A percentile compares a stretch with the other conserved stretches of the same genome.
phyloP scores from a whole-genome alignment of 2,797 vertebrate genomes.

The Gymnodraco acuticeps region DNA sequence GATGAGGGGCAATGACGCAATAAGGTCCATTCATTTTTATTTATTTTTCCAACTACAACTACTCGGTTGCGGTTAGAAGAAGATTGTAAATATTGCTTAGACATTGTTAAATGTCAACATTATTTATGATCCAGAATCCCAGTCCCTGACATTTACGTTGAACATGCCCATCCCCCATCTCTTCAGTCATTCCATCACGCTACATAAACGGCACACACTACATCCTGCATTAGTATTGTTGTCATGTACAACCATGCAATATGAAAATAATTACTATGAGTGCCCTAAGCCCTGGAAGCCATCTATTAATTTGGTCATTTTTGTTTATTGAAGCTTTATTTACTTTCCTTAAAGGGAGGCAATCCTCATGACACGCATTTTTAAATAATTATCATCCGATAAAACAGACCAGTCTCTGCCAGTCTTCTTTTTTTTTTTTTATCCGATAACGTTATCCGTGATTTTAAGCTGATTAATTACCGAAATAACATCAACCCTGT shows the following conservation, averaged over 20 bases:
- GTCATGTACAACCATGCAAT: conserved; percentile 1
- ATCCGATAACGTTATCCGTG: too few species aligned
- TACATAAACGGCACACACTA: conserved; percentile 5
- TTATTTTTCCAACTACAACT: neutral
- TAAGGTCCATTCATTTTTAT: neutral
- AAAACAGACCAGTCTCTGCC: too few species aligned
- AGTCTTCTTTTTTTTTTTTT: too few species aligned
- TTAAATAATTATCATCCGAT: too few species aligned
- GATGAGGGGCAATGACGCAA: neutral
- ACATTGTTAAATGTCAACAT: neutral
- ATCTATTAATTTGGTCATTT: neutral
- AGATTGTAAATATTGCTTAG: neutral
- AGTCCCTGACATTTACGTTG: conserved; percentile 2
- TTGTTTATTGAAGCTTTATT: conserved; percentile 2
- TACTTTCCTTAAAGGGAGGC: conserved; percentile 1
- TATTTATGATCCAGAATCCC: conserved; percentile 11
- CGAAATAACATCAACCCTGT: too few species aligned
- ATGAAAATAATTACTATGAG: neutral
- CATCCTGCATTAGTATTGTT: conserved; percentile 21
- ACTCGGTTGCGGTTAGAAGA: too few species aligned
- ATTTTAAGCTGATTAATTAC: too few species aligned
- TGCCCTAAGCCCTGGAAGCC: conserved; percentile 1
- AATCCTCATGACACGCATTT: too few species aligned
- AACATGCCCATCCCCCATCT: conserved; percentile 3
- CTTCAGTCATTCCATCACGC: conserved; percentile 8